These are phyloP conservation scores for Phoxinus phoxinus DNA, from an alignment of 2,113 vertebrate species.

Conservation along the genomic window DNA sequence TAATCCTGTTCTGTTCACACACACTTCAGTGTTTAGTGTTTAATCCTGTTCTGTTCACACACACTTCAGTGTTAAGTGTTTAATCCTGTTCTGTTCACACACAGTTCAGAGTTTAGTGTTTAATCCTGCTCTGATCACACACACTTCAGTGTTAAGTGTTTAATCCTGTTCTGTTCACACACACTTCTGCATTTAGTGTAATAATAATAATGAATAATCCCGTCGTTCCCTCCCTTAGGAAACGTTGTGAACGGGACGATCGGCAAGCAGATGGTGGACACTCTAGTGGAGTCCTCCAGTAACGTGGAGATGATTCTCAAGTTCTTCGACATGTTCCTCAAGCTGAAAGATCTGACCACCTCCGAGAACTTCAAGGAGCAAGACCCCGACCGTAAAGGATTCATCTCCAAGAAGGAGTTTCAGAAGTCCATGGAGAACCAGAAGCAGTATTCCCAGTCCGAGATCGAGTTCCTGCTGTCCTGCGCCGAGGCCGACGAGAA, in stretches of 20 bases:
- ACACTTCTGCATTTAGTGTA: too few species aligned
- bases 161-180: too few species aligned
- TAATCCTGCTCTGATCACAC: too few species aligned
- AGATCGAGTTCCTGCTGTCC: slow-evolving; percentile 94
- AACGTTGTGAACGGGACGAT: slow-evolving; percentile 98
- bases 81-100: too few species aligned
- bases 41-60: too few species aligned
- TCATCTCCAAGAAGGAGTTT: slow-evolving; percentile 97
- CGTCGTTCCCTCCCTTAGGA: slow-evolving; percentile 71
- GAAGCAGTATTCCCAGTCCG: slow-evolving; percentile 94
- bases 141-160: too few species aligned
- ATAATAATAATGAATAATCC: too few species aligned
- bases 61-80: too few species aligned
- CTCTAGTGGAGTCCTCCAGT: slow-evolving; percentile 94
- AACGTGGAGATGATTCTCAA: slow-evolving; percentile 99
- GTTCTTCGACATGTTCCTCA: slow-evolving; percentile 99
- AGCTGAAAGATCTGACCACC: slow-evolving; percentile 95
- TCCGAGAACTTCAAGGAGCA: slow-evolving; percentile 95
- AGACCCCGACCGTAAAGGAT: slow-evolving; percentile 90
- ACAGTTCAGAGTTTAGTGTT: too few species aligned
- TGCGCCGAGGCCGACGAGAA: slow-evolving; percentile 96
- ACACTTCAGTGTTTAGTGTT: too few species aligned
- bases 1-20: too few species aligned
- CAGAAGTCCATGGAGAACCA: slow-evolving; percentile 99
- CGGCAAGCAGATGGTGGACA: slow-evolving; percentile 99